A percentile compares a stretch with the other conserved stretches of the same genome.
Conservation (phyloP, 2,888 invertebrate species). For the Magallana nippona region DNA sequence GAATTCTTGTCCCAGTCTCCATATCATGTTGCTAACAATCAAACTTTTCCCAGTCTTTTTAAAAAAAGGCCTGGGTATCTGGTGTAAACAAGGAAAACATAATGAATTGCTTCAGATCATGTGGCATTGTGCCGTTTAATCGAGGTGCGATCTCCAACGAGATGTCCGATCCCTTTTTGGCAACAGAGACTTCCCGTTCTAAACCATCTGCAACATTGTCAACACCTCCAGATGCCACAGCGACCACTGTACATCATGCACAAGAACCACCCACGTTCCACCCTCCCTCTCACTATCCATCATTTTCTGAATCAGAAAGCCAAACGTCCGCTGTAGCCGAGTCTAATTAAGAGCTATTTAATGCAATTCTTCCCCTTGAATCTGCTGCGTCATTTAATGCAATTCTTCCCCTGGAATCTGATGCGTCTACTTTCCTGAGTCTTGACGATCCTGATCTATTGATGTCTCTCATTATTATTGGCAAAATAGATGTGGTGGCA, state of each 20-base stretch:
- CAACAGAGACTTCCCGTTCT: constrained; percentile 36
- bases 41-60: constrained; percentile 49
- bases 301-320: not conserved
- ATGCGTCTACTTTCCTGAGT: not conserved
- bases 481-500: constrained; percentile 27
- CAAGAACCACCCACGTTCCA: not conserved
- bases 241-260: not conserved
- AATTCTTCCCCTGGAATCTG: constrained; percentile 34
- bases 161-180: constrained; percentile 41
- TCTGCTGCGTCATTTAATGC: not conserved
- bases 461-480: not conserved
- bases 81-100: constrained; percentile 46
- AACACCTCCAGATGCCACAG: not conserved
- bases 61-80: constrained; percentile 53
- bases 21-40: constrained; percentile 47
- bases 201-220: not conserved
- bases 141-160: constrained; percentile 36
- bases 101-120: constrained; percentile 52
- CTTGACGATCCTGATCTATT: constrained; percentile 42
- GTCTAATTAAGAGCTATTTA: not conserved
- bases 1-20: constrained; percentile 48
- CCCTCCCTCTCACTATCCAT: not conserved
- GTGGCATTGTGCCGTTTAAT: constrained; percentile 53
- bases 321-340: not conserved
- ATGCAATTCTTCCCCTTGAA: too few species aligned